phyloP scores from a whole-genome alignment of 2,888 invertebrate species.

The Calameuta idolon region DNA sequence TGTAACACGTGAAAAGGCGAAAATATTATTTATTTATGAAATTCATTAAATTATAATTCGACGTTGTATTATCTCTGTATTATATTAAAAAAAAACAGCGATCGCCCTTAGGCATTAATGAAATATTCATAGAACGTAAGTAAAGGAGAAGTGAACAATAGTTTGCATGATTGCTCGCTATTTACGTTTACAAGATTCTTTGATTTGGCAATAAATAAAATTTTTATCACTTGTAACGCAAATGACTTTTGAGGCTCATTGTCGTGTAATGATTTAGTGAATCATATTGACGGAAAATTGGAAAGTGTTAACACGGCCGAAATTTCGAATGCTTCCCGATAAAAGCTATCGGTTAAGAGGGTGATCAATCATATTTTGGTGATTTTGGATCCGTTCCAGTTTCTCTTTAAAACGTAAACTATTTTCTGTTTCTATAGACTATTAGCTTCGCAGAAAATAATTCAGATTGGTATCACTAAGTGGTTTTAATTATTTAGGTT shows the following conservation, averaged over 20 bases:
- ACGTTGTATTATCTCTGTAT: background rate
- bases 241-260: background rate
- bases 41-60: background rate
- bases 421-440: background rate
- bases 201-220: background rate
- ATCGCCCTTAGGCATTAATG: background rate
- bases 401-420: slow-evolving; percentile 3
- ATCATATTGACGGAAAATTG: too few relatives aligned
- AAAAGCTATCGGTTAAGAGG: slow-evolving; percentile 16
- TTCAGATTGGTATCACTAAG: background rate
- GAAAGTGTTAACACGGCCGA: too few relatives aligned
- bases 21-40: background rate
- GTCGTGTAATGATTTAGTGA: too few relatives aligned
- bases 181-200: background rate
- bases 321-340: background rate
- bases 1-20: background rate
- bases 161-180: background rate
- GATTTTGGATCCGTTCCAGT: slow-evolving; percentile 34
- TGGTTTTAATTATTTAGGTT: too few relatives aligned
- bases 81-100: background rate
- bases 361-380: slow-evolving; percentile 36
- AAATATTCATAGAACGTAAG: background rate
- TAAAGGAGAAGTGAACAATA: background rate
- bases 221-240: background rate
- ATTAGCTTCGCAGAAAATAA: background rate